phyloP scores from a whole-genome alignment of 2,888 invertebrate species.

The Thera obeliscata region DNA sequence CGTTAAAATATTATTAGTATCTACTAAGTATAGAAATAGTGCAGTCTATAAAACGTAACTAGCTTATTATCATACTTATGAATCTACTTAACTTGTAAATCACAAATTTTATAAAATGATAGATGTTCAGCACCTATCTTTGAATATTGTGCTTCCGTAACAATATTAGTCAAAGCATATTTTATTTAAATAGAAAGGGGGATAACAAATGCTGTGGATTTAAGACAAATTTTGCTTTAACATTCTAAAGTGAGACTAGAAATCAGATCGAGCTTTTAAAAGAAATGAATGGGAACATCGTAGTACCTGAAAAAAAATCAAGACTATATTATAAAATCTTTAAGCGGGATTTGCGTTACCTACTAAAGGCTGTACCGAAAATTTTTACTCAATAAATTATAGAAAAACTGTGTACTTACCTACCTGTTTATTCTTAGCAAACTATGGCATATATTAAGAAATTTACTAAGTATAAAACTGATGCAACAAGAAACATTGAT shows the following conservation, averaged over 20 bases:
- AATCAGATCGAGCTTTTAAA: neutral
- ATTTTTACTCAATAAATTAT: neutral
- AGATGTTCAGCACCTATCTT: constrained; percentile 39
- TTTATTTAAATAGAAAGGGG: constrained; percentile 1
- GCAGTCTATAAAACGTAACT: constrained; percentile 43
- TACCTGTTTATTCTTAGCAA: constrained; percentile 22
- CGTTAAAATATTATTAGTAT: constrained; percentile 10
- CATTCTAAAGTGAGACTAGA: neutral
- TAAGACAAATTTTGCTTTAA: neutral
- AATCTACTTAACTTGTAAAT: constrained; percentile 41
- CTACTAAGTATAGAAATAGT: constrained; percentile 35
- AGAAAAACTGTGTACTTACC: neutral
- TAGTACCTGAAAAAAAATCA: neutral
- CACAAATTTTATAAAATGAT: constrained; percentile 41
- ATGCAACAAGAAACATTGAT: constrained; percentile 68
- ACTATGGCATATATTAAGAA: constrained; percentile 27
- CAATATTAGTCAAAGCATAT: constrained; percentile 16
- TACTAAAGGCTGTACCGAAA: neutral
- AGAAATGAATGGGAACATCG: neutral
- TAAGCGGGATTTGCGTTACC: no score
- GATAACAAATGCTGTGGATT: constrained; percentile 1
- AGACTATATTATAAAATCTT: neutral
- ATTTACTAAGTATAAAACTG: constrained; percentile 50
- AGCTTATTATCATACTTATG: constrained; percentile 37
- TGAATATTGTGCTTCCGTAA: constrained; percentile 36